Evolutionary conservation across 2,888 invertebrate genomes (phyloP), one percentile per base, ranked within the genome.

Genomic region (Atethmia centrago): DNA sequence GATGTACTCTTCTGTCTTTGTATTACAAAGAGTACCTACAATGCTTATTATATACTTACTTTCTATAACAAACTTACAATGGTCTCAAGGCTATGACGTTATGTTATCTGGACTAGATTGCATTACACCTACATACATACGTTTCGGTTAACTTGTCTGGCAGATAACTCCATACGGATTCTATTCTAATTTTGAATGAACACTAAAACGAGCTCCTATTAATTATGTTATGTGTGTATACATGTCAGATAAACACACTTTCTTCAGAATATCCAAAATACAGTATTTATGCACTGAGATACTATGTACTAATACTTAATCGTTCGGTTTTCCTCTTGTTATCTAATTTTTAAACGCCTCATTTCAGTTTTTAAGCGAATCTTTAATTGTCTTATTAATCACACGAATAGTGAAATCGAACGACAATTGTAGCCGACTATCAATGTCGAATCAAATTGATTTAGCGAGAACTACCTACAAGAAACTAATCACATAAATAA

Each of bases 401-500:
- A 31, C 36, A 45, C 21, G 42, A 59, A 58, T 51, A 56, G 78
- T 77, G 71, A 80, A 71, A 82, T 56, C 70, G 25, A 74, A 55
- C 28, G 25, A 58, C 16, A 21, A 25, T 9, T 31, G 14, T 2
- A 19, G 21, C 42, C 25, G 36, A 64, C 45, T 28, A 19, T 53
- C 21, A 70, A 47, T 67, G 45, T 64, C 45, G 59, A 31, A 56
- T 64, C 16, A 28, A 77, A 82, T 80, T 68, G 40, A 78, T 72
- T 77, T 47, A 56, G 21, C 31, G 31, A 25, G 31, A 79, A 42
- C 12, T 40, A 47, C 8, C 12, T 47, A 25, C 9, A 16, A 16
- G 70, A 19, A 59, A 51, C 25, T 49, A 31, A 42, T 12, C 36
- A 67, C 25, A 19, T 16, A 9, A 25, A 56, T 76, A 31, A 59